These are phyloP conservation scores for Lindbergichthys nudifrons DNA, from an alignment of 2,797 vertebrate genomes.

Conservation along the genomic window DNA sequence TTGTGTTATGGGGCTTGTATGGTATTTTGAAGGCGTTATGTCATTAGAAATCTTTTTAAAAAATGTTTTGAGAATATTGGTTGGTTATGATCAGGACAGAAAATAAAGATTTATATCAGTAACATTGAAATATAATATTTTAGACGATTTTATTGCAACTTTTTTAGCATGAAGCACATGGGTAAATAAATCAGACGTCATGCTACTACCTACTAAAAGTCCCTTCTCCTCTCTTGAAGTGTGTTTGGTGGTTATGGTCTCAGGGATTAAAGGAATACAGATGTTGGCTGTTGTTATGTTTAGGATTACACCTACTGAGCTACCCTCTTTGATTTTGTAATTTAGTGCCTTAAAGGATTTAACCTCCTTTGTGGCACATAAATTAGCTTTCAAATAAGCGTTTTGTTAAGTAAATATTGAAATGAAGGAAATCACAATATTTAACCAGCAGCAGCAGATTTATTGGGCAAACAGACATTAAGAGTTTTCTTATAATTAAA, in stretches of 20 bases:
- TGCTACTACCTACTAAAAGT: neutral
- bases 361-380: slow-evolving; percentile 5
- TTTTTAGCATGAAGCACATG: no score
- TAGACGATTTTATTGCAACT: no score
- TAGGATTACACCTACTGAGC: slow-evolving; percentile 15
- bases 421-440: slow-evolving; percentile 14
- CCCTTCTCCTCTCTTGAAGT: no score
- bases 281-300: slow-evolving; percentile 39
- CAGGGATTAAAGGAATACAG: slow-evolving; percentile 33
- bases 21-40: no score
- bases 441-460: slow-evolving; percentile 9
- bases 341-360: slow-evolving; percentile 22
- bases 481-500: neutral
- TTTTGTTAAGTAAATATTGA: neutral
- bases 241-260: slow-evolving; percentile 8
- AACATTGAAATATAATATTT: no score
- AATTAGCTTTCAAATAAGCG: slow-evolving; percentile 1
- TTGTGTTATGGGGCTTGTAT: no score
- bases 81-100: no score
- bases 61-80: no score
- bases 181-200: neutral
- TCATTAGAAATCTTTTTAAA: no score
- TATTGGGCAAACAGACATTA: neutral
- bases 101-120: no score
- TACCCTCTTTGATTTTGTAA: slow-evolving; percentile 24